phyloP scores from a whole-genome alignment of 2,888 invertebrate genomes.

The Allophyes oxyacanthae region DNA sequence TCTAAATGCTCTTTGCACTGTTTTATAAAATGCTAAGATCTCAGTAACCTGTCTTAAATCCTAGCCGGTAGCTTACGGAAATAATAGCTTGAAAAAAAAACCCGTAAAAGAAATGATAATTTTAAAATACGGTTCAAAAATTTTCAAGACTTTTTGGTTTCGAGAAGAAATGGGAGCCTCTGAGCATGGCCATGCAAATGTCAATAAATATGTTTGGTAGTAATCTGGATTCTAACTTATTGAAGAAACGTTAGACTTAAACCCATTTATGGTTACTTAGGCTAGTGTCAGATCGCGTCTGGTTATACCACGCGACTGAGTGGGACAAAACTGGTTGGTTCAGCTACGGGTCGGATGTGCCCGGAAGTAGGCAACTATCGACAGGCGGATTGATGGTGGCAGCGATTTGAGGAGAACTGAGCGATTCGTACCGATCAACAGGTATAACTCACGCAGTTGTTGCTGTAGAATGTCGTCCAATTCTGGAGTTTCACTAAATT shows the following conservation, averaged over 20 bases:
- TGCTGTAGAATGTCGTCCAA: conserved; percentile 57
- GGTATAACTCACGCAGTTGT: conserved; percentile 54
- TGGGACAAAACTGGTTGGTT: conserved; percentile 33
- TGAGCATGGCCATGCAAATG: conserved; percentile 17
- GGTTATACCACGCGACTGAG: conserved; percentile 42
- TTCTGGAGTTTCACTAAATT: conserved; percentile 59
- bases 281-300: conserved; percentile 40
- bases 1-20: conserved; percentile 3
- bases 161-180: conserved; percentile 26
- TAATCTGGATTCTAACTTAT: conserved; percentile 27
- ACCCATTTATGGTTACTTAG: conserved; percentile 29
- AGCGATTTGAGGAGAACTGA: conserved; percentile 30
- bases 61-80: conserved; percentile 9
- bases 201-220: conserved; percentile 27
- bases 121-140: conserved; percentile 34
- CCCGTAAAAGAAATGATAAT: conserved; percentile 58
- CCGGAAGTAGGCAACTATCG: conserved; percentile 32
- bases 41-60: conserved; percentile 24
- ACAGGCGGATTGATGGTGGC: conserved; percentile 25
- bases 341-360: conserved; percentile 33
- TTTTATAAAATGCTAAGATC: conserved; percentile 5
- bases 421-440: conserved; percentile 45
- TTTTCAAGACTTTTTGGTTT: conserved; percentile 46
- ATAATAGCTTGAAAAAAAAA: conserved; percentile 25
- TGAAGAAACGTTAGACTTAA: conserved; percentile 25